Evolutionary conservation across 2,888 invertebrate species (phyloP).

Genomic region (Rhagonycha lutea): DNA sequence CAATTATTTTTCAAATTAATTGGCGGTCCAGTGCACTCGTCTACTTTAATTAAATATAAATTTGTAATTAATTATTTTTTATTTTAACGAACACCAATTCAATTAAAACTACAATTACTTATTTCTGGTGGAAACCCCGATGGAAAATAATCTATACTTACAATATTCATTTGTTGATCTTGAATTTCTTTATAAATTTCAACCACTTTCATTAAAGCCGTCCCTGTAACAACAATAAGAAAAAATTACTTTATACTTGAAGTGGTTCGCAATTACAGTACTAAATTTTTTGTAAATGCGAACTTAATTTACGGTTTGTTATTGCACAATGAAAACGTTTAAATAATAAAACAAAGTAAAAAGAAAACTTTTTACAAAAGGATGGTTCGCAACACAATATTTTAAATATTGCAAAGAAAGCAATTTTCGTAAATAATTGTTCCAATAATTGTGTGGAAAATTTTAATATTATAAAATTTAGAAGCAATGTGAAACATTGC

Average conservation of each 20-base stretch:
- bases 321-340: neutral
- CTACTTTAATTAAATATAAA: conserved; percentile 31
- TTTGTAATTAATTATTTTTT: neutral
- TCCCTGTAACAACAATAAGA: conserved; percentile 66
- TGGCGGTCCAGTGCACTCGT: conserved; percentile 37
- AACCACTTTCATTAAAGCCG: conserved; percentile 88
- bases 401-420: neutral
- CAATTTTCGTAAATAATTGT: neutral
- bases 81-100: neutral
- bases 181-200: conserved; percentile 93
- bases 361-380: neutral
- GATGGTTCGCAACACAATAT: too few relatives aligned
- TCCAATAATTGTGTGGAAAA: neutral
- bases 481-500: conserved; percentile 31
- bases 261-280: neutral
- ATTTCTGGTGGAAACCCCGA: neutral
- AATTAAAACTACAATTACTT: neutral
- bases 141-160: conserved; percentile 61
- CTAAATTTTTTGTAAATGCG: neutral
- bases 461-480: conserved; percentile 6
- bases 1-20: conserved; percentile 48
- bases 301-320: too few relatives aligned
- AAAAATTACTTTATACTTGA: neutral
- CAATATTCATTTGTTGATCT: conserved; percentile 92
- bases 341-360: neutral